Conservation (phyloP, 1,140 invertebrate genomes). For the Drosophila orena region DNA sequence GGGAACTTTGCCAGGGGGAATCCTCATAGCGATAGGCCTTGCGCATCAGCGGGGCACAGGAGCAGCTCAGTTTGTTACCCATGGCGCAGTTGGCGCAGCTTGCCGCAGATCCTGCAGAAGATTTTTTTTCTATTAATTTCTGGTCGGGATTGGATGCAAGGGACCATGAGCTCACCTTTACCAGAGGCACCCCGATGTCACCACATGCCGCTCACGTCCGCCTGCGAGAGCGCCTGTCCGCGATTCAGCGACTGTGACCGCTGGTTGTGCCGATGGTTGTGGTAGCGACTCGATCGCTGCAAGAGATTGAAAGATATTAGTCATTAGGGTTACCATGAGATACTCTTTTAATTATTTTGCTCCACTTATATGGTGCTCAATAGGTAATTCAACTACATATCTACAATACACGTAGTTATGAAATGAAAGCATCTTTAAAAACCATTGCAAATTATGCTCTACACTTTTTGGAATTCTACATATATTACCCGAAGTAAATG, state of each 20-base stretch:
- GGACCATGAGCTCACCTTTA: conserved; percentile 78
- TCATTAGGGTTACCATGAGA: neutral
- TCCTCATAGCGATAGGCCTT: conserved; percentile 97
- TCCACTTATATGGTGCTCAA: too few relatives aligned
- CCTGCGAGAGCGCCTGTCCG: conserved; percentile 88
- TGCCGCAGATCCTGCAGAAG: conserved; percentile 65
- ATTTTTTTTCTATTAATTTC: neutral
- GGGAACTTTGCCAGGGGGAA: conserved; percentile 94
- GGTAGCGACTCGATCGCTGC: conserved; percentile 83
- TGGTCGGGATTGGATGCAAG: neutral
- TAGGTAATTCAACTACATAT: neutral
- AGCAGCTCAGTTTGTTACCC: conserved; percentile 98
- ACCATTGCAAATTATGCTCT: neutral
- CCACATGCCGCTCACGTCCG: conserved; percentile 88
- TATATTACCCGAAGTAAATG: neutral
- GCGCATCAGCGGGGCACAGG: conserved; percentile 96
- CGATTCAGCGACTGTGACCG: conserved; percentile 89
- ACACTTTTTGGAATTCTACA: neutral
- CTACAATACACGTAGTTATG: too few relatives aligned
- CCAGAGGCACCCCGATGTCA: conserved; percentile 90
- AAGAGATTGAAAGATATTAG: neutral
- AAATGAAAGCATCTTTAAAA: neutral
- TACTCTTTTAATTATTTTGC: too few relatives aligned
- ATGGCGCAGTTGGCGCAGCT: conserved; percentile 88
- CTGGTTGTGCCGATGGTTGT: conserved; percentile 87